These are phyloP conservation scores for Actinostola sp. DNA, from an alignment of 92 coral and sea anemone species.

Conservation along the genomic window DNA sequence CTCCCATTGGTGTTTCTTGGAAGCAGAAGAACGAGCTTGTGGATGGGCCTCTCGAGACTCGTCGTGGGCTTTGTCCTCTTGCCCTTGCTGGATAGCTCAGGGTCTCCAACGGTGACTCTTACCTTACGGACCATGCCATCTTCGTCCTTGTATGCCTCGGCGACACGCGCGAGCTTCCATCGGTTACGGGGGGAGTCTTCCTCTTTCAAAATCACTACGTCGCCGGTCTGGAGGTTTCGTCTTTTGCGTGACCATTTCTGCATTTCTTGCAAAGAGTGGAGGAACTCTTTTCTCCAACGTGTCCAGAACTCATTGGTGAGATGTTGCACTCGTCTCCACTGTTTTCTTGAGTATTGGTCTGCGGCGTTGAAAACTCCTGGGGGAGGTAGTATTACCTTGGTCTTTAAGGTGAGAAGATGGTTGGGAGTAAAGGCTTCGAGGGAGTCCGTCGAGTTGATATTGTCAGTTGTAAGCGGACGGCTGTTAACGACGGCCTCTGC, in stretches of 20 bases:
- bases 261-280: slow-evolving; percentile 19
- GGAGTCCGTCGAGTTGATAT: slow-evolving; percentile 17
- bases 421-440: slow-evolving; percentile 21
- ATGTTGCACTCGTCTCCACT: slow-evolving; percentile 45
- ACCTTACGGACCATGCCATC: slow-evolving; percentile 29
- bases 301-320: slow-evolving; percentile 20
- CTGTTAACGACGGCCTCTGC: slow-evolving; percentile 34
- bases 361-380: slow-evolving; percentile 28
- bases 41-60: slow-evolving; percentile 35
- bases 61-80: slow-evolving; percentile 14
- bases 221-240: slow-evolving; percentile 22
- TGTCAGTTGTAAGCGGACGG: slow-evolving; percentile 21
- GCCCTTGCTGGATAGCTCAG: background rate
- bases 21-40: slow-evolving; percentile 31
- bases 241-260: slow-evolving; percentile 26
- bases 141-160: background rate
- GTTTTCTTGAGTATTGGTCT: slow-evolving; percentile 28
- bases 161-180: slow-evolving; percentile 30
- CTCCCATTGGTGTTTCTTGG: slow-evolving; percentile 2
- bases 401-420: slow-evolving; percentile 13
- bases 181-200: slow-evolving; percentile 18
- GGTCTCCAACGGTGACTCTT: slow-evolving; percentile 14
- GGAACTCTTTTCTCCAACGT: slow-evolving; percentile 25
- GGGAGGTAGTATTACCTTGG: slow-evolving; percentile 25
- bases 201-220: slow-evolving; percentile 14